Evolutionary conservation across 2,888 invertebrate genomes (phyloP), one percentile per base, ranked within the genome.

Genomic region (Kuschelorhynchus macadamiae): DNA sequence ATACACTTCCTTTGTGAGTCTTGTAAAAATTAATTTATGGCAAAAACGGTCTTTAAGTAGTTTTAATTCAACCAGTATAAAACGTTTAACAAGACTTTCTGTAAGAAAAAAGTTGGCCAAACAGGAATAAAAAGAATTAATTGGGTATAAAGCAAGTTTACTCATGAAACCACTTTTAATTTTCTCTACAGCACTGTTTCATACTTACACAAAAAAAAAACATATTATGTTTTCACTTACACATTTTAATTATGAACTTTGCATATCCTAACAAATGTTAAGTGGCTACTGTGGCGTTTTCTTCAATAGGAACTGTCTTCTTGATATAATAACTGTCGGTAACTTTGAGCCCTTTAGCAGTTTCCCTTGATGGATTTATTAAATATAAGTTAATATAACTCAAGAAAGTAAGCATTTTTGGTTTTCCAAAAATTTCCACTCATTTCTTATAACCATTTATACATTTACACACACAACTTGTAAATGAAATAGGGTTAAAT

Each of bases 121-220:
- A n/a, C n/a, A n/a, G n/a, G n/a, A n/a, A n/a, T n/a, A n/a, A n/a
- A n/a, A n/a, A n/a, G n/a, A n/a, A n/a, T n/a, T n/a, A n/a, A n/a
- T n/a, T 7, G 25, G 83, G 84, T 86, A 87, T 86, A 87, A 87
- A 87, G 86, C 87, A 87, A 87, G 87, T 87, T 84, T 87, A 87
- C 87, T 87, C 85, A 86, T 80, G 86, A 87, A 87, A 86, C 86
- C 87, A 87, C 86, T 85, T 85, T 81, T 74, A 82, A 82, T 81
- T 83, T 85, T 85, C 76, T 78, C 75, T 78, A 76, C 76, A 79
- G 80, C 80, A 78, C 80, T 78, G 72, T 76, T 76, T 70, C 33
- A 50, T 56, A 56, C 60, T 52, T 75, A 77, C 77, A 79, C 78
- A 79, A 81, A 83, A 81, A 81, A 76, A 78, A 81, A 78, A 80